Conservation (phyloP, 2,113 vertebrate species). For the Tachuris rubrigastra region DNA sequence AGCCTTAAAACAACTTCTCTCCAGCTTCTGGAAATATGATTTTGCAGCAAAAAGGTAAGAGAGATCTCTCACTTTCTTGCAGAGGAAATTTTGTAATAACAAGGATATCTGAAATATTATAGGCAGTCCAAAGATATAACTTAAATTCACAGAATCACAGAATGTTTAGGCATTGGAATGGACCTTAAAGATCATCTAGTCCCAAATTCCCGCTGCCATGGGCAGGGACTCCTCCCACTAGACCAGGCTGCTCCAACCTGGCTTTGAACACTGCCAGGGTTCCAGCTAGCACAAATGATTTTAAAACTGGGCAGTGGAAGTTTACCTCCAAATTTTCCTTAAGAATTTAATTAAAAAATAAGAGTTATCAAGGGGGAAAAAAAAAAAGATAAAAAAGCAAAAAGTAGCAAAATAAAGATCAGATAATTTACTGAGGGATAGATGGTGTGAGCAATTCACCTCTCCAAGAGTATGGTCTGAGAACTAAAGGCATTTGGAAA, state of each 20-base stretch:
- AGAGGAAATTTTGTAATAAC: not conserved
- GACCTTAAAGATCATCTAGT: too few relatives aligned
- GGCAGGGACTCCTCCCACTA: not conserved
- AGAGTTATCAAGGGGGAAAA: too few relatives aligned
- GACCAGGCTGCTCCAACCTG: not conserved
- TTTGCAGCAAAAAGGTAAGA: not conserved
- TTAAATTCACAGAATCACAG: not conserved
- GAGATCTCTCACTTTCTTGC: not conserved
- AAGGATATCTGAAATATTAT: not conserved
- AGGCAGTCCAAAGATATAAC: not conserved
- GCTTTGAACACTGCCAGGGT: not conserved
- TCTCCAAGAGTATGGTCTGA: not conserved
- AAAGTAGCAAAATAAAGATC: not conserved
- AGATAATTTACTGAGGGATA: not conserved
- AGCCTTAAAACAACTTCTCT: not conserved
- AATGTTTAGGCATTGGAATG: not conserved
- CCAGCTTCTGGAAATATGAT: not conserved
- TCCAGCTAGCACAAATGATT: not conserved
- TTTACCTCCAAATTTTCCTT: not conserved
- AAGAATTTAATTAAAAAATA: not conserved
- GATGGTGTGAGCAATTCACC: not conserved
- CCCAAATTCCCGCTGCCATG: not conserved
- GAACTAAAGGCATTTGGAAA: not conserved
- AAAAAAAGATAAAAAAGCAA: too few relatives aligned
- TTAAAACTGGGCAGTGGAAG: not conserved